Base-by-base conservation (phyloP, 92 coral and sea anemone species). In the Zoanthus gigantus region DNA sequence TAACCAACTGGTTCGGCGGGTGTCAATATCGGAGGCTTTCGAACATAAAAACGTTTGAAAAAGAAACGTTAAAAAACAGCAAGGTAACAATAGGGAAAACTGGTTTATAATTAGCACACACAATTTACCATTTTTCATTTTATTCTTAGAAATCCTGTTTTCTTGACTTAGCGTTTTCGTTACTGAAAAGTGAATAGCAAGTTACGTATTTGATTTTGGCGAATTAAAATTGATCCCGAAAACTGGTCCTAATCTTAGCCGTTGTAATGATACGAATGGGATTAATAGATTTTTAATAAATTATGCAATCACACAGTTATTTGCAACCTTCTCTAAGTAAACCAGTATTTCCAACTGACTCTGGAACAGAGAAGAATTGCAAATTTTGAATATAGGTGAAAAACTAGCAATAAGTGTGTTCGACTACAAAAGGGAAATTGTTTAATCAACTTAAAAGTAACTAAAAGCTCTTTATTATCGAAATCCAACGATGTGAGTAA, bases 241-340 rank as follows among this genome's bases (percentile, higher is more conserved):
- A 6, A 68, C 73, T 71, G 74, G 61, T 47, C 46, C 17, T 11
- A 46, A 16, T 9, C 53, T 14, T 44, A 10, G 7, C 18, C 7
- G 2, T 9, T 74, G 23, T 28, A 12, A 18, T 12, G 47, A 13
- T 28, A 17, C 60, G 10, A 16, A 7, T 50, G 54, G 9, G 54
- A 23, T 15, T 17, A 34, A n/a, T 61, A 69, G 68, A 60, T 60
- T 42, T 60, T 79, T 60, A 7, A 18, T 60, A 58, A 57, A 71
- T 79, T 72, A 79, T 79, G 72, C 84, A 79, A 79, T 58, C 46
- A 60, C 84, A 32, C 4, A 63, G 28, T 79, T 60, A 69, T 79
- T 17, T 60, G 17, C 17, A 17, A 14, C 32, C 58, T 54, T 28
- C 18, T 8, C 3, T 50, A 50, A 50, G 9, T 50, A 10, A 50